These are phyloP conservation scores for Drosophila pallidifrons DNA, from an alignment of 1,140 invertebrate genomes.

Conservation along the genomic window DNA sequence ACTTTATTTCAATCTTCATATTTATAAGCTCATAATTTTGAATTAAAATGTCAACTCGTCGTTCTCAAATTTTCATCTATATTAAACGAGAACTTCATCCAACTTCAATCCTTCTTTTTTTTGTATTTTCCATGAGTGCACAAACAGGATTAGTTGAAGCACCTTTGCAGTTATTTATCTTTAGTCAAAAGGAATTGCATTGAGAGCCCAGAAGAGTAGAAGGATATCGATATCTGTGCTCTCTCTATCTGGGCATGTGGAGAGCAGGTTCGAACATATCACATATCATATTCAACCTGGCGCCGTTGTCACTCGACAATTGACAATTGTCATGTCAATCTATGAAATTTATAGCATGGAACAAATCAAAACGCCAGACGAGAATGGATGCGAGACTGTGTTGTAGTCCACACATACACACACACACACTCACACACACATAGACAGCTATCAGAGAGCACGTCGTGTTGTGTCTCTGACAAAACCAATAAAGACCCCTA, in stretches of 20 bases:
- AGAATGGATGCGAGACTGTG: constrained; percentile 30
- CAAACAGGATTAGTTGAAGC: neutral
- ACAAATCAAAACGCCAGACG: constrained; percentile 61
- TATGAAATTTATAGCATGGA: constrained; percentile 73
- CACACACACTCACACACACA: neutral
- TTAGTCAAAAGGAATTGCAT: neutral
- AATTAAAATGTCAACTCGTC: too few species aligned
- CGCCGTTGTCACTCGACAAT: constrained; percentile 64
- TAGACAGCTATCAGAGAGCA: constrained; percentile 11
- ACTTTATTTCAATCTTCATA: too few species aligned
- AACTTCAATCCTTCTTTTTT: too few species aligned
- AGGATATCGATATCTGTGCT: neutral
- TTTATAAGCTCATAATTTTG: too few species aligned
- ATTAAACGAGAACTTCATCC: too few species aligned
- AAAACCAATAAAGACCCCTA: constrained; percentile 69
- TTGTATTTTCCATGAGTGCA: too few species aligned
- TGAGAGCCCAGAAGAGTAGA: neutral
- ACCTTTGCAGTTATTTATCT: neutral
- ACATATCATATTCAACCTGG: constrained; percentile 42
- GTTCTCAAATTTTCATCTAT: too few species aligned
- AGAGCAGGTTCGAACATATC: neutral
- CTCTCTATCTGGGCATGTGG: neutral
- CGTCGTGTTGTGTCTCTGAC: constrained; percentile 31
- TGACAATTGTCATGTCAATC: constrained; percentile 78
- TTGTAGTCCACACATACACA: too few species aligned